These are phyloP conservation scores for Triplophysa tibetana DNA, from an alignment of 2,113 vertebrate genomes.

Conservation along the genomic window DNA sequence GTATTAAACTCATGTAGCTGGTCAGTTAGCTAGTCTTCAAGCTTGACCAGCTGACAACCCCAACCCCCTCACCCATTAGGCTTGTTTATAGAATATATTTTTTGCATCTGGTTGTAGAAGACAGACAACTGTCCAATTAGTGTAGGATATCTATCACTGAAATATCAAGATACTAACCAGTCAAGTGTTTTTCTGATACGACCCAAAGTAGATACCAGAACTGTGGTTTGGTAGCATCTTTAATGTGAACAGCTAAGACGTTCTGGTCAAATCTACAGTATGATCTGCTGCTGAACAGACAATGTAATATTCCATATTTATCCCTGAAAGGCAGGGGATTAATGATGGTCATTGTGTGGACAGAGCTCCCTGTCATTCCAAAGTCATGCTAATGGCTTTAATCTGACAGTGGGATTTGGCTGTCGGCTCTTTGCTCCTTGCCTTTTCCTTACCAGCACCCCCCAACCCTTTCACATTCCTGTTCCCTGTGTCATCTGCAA, in stretches of 20 bases:
- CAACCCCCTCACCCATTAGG: too few relatives aligned
- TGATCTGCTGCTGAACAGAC: conserved; percentile 2
- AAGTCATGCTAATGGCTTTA: conserved; percentile 79
- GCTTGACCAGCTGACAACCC: neutral
- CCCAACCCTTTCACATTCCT: conserved; percentile 48
- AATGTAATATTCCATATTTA: conserved; percentile 54
- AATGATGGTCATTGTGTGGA: conserved; percentile 74
- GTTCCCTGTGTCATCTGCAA: conserved; percentile 68
- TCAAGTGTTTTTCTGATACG: neutral
- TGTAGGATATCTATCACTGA: conserved; percentile 37
- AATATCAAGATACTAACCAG: conserved; percentile 20
- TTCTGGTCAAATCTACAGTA: conserved; percentile 17
- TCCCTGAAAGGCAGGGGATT: conserved; percentile 64
- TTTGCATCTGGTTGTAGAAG: conserved; percentile 19
- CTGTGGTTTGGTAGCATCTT: neutral
- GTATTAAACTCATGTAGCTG: neutral
- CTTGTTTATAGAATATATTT: too few relatives aligned
- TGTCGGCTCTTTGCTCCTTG: conserved; percentile 47
- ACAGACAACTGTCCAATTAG: conserved; percentile 40
- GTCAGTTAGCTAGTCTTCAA: too few relatives aligned
- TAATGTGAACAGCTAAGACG: conserved; percentile 10
- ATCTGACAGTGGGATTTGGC: conserved; percentile 71
- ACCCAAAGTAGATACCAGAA: neutral
- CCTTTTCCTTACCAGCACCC: conserved; percentile 26
- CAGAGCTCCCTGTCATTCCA: conserved; percentile 73